A percentile compares a stretch with the other conserved stretches of the same genome.
phyloP scores from a whole-genome alignment of 2,888 invertebrate genomes.

The Troides helena region DNA sequence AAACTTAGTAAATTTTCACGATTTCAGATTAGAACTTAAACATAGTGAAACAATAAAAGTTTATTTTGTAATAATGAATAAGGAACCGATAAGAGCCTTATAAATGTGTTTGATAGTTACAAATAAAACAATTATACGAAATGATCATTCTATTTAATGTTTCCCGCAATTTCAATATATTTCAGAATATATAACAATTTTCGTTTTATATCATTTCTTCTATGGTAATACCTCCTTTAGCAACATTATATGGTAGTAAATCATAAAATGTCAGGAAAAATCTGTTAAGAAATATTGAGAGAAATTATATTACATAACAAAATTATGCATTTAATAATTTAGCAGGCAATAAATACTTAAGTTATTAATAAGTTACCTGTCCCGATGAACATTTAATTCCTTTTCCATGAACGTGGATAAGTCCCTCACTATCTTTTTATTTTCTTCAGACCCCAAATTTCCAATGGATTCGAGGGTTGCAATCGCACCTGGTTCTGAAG shows the following conservation, averaged over 20 bases:
- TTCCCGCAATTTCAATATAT: background rate
- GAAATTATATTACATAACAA: background rate
- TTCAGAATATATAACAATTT: background rate
- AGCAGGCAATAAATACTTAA: background rate
- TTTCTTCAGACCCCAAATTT: slow-evolving; percentile 37
- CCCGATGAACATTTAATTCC: slow-evolving; percentile 51
- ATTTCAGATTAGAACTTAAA: too few relatives aligned
- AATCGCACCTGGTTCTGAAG: slow-evolving; percentile 33
- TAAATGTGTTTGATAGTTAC: too few relatives aligned
- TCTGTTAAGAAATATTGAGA: slow-evolving; percentile 47
- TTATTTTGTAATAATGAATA: too few relatives aligned
- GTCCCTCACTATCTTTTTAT: slow-evolving; percentile 44
- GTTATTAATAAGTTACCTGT: slow-evolving; percentile 38
- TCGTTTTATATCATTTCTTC: slow-evolving; percentile 14
- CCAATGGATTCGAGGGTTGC: slow-evolving; percentile 40
- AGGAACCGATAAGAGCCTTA: too few relatives aligned
- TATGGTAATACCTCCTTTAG: slow-evolving; percentile 41
- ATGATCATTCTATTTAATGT: too few relatives aligned
- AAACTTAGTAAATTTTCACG: too few relatives aligned
- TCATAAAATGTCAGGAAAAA: slow-evolving; percentile 62
- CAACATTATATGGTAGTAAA: slow-evolving; percentile 44
- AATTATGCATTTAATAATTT: background rate
- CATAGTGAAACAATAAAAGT: too few relatives aligned
- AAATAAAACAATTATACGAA: too few relatives aligned
- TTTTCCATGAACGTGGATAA: slow-evolving; percentile 50